Conservation (phyloP, 64 coral and sea anemone genomes). For the Exaiptasia diaphana region DNA sequence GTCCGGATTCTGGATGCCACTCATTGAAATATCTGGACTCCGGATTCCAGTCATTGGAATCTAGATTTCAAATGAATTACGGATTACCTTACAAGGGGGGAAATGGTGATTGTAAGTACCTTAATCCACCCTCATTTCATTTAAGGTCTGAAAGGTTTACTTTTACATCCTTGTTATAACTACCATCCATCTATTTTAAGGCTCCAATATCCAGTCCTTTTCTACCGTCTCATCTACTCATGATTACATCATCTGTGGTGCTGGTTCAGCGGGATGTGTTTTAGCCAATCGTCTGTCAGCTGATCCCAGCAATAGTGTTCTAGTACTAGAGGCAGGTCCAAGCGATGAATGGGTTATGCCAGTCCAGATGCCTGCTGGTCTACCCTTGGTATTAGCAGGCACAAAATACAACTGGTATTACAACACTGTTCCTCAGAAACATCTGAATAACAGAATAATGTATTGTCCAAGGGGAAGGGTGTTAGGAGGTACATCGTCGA, state of each 20-base stretch:
- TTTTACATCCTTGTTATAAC: too few species aligned
- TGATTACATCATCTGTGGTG: conserved; percentile 56
- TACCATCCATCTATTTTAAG: too few species aligned
- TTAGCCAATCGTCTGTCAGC: conserved; percentile 44
- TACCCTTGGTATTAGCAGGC: conserved; percentile 3
- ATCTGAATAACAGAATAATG: conserved; percentile 42
- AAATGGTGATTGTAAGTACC: too few species aligned
- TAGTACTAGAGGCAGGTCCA: conserved; percentile 52
- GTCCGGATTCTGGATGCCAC: too few species aligned
- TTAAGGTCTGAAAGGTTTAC: too few species aligned
- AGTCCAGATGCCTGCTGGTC: conserved; percentile 38
- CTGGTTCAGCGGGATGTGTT: conserved; percentile 60
- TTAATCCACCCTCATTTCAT: too few species aligned
- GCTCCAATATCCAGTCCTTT: too few species aligned
- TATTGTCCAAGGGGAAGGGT: conserved; percentile 78
- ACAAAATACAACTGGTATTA: conserved; percentile 50
- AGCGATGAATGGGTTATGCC: conserved; percentile 18
- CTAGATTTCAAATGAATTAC: too few species aligned
- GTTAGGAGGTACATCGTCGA: conserved; percentile 70
- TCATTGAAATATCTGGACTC: too few species aligned
- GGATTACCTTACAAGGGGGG: too few species aligned
- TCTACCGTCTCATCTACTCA: conserved; percentile 42
- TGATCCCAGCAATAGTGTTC: conserved; percentile 59
- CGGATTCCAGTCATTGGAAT: too few species aligned
- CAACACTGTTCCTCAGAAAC: conserved; percentile 29